phyloP scores from a whole-genome alignment of 2,113 vertebrate genomes.

The Vidua chalybeata region DNA sequence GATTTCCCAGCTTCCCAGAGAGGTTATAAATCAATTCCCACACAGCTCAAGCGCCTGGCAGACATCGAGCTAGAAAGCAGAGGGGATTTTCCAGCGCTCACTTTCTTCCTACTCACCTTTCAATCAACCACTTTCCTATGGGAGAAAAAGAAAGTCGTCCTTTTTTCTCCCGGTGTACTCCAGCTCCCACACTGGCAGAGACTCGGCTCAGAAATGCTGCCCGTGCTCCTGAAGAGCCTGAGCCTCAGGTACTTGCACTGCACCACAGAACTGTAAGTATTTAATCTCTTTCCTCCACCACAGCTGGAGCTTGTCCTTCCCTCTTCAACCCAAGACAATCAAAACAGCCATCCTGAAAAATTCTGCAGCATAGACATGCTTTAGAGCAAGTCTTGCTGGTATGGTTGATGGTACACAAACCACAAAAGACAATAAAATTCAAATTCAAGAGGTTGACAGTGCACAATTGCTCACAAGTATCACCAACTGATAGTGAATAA shows the following conservation, averaged over 20 bases:
- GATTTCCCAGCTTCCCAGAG: constrained; percentile 38
- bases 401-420: fast-evolving
- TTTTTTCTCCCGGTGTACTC: not conserved
- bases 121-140: not conserved
- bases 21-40: not conserved
- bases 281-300: not conserved
- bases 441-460: not conserved
- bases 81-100: not conserved
- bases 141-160: not conserved
- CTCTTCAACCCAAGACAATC: not conserved
- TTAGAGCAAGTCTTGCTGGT: not conserved
- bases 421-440: not conserved
- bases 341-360: not conserved
- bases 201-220: not conserved
- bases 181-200: not conserved
- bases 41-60: not conserved
- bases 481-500: not conserved
- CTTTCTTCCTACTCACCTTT: not conserved
- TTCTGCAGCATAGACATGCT: not conserved
- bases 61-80: not conserved
- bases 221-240: not conserved
- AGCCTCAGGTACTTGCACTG: not conserved
- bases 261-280: not conserved
- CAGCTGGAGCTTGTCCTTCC: not conserved
- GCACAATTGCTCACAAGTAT: not conserved